Conservation (phyloP, 2,888 invertebrate species). For the Drosophila falleni region DNA sequence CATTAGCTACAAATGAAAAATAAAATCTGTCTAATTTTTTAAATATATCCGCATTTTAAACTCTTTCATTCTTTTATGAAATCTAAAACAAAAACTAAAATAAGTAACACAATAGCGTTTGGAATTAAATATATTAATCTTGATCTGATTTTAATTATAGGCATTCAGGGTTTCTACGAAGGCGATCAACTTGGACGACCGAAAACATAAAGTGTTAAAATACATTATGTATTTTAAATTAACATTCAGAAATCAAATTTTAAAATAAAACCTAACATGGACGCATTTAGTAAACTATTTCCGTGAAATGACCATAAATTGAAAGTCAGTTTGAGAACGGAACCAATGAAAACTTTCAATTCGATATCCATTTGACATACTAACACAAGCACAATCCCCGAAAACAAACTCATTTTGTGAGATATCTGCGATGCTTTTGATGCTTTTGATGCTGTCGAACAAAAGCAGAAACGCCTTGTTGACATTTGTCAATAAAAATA, state of each 20-base stretch:
- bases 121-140: not conserved
- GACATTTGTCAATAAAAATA: slow-evolving; percentile 80
- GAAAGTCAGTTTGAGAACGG: slow-evolving; percentile 31
- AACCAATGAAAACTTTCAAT: slow-evolving; percentile 63
- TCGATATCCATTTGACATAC: slow-evolving; percentile 53
- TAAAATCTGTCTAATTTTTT: too few species aligned
- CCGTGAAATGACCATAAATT: slow-evolving; percentile 45
- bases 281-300: slow-evolving; percentile 60
- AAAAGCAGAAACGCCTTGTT: slow-evolving; percentile 73
- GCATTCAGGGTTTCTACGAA: not conserved
- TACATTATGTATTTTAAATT: slow-evolving; percentile 5
- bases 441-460: slow-evolving; percentile 46
- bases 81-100: too few species aligned
- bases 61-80: too few species aligned
- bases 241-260: slow-evolving; percentile 24
- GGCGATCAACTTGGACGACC: not conserved
- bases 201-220: not conserved
- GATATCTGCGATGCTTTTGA: slow-evolving; percentile 30
- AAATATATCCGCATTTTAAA: too few species aligned
- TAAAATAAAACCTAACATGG: slow-evolving; percentile 21
- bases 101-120: too few species aligned
- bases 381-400: slow-evolving; percentile 36
- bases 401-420: slow-evolving; percentile 32
- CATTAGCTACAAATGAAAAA: too few species aligned
- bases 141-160: not conserved